phyloP scores from a whole-genome alignment of 2,113 vertebrate genomes.

The Antennarius striatus region DNA sequence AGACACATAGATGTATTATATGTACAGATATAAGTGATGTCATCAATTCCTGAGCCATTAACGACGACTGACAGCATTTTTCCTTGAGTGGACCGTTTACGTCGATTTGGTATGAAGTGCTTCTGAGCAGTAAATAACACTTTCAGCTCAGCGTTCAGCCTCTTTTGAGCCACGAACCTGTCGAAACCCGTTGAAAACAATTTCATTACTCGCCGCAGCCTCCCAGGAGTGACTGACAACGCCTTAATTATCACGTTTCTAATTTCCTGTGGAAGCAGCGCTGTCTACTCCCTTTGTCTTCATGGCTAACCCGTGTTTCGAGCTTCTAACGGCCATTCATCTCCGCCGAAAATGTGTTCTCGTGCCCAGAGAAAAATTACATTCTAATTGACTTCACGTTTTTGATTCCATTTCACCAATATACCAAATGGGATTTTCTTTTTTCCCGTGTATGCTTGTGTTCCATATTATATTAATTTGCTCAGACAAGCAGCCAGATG shows the following conservation, averaged over 20 bases:
- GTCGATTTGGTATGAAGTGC: no score
- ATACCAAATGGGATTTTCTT: neutral
- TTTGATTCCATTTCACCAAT: constrained; percentile 24
- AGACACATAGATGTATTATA: no score
- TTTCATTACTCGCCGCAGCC: neutral
- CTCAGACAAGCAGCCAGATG: constrained; percentile 23
- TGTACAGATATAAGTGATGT: no score
- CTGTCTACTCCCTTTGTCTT: neutral
- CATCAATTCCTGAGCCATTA: no score
- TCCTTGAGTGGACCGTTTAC: no score
- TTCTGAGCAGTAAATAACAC: no score
- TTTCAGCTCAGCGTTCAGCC: no score
- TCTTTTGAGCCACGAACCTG: no score
- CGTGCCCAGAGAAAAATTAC: constrained; percentile 10
- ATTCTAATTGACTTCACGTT: constrained; percentile 31
- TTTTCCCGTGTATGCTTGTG: constrained; percentile 12
- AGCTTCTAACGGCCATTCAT: no score
- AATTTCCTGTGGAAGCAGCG: neutral
- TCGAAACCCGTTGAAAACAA: no score
- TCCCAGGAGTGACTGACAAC: neutral
- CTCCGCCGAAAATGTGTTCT: neutral
- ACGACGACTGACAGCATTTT: no score
- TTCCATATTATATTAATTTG: constrained; percentile 22
- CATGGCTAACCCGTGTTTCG: neutral
- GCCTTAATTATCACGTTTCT: neutral